phyloP scores from a whole-genome alignment of 2,113 vertebrate species.

The Sus scrofa region T2T-Sscrofa CM000814.6:83415501-83416000 shows the following conservation, averaged over 20 bases:
- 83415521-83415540: neutral
- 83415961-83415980: neutral
- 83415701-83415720: neutral
- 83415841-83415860: neutral
- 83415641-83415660: neutral
- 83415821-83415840: neutral
- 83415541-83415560: neutral
- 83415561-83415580: neutral
- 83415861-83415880: neutral
- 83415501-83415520: neutral
- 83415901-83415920: neutral
- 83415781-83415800: neutral
- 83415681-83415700: neutral
- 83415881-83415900: neutral
- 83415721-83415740: neutral
- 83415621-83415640: neutral
- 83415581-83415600: neutral
- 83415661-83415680: neutral
- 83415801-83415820: neutral
- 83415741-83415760: neutral
- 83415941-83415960: neutral
- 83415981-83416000: neutral
- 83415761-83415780: neutral
- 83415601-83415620: neutral
- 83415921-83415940: neutral